Evolutionary conservation across 2,888 invertebrate genomes (phyloP).

Genomic region (Priapulus caudatus): DNA sequence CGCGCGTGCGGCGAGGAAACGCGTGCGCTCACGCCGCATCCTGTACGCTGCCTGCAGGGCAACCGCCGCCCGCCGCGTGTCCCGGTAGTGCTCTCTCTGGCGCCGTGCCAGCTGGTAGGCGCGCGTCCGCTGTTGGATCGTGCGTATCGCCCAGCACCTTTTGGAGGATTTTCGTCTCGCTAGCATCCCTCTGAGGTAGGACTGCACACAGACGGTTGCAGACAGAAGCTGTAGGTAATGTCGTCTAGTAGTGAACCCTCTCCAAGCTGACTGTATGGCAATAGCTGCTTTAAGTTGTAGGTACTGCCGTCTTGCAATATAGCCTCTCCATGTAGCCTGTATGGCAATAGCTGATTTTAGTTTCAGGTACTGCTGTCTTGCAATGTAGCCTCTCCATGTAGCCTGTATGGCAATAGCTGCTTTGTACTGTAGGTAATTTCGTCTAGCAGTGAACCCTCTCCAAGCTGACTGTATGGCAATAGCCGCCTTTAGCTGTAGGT

Average conservation of each 20-base stretch:
- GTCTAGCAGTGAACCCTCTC: constrained; percentile 12
- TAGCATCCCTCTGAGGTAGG: constrained; percentile 15
- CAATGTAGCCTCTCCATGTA: constrained; percentile 8
- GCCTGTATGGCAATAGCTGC: constrained; percentile 14
- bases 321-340: constrained; percentile 19
- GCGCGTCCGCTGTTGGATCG: neutral
- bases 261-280: constrained; percentile 16
- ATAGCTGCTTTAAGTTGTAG: constrained; percentile 11
- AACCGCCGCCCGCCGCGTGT: constrained; percentile 14
- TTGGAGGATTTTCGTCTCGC: constrained; percentile 12
- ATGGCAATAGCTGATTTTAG: constrained; percentile 17
- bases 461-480: constrained; percentile 19
- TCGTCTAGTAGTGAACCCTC: constrained; percentile 4
- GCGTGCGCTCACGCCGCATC: constrained; percentile 1
- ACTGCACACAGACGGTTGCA: constrained; percentile 19
- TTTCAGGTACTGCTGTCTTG: constrained; percentile 14
- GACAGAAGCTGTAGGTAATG: constrained; percentile 11
- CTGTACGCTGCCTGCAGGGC: constrained; percentile 17
- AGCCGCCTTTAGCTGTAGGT: constrained; percentile 14
- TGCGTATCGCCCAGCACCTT: constrained; percentile 13
- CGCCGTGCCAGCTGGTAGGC: constrained; percentile 6
- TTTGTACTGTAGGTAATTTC: neutral
- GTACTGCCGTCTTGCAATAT: constrained; percentile 10
- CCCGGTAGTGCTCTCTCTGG: constrained; percentile 10
- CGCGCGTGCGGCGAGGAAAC: constrained; percentile 11